Base-by-base conservation (phyloP, 2,888 invertebrate species). In the Anarsia innoxiella region DNA sequence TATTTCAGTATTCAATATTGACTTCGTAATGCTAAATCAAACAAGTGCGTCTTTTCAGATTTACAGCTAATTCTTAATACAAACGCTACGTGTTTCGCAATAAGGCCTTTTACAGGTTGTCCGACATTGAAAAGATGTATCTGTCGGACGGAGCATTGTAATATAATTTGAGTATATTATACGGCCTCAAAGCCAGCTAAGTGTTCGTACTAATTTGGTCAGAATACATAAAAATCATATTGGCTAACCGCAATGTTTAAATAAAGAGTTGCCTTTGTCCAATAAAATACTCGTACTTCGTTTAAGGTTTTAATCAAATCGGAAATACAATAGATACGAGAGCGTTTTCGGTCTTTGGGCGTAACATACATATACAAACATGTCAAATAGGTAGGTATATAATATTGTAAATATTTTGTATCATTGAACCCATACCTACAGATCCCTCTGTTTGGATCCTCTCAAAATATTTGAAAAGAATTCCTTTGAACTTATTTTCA, bases 51-150 rank as follows among this genome's bases (percentile, higher is more conserved):
- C 44, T 53, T 62, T 65, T 67, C 61, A 65, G 62, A 46, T 46
- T 45, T 37, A 48, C 46, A 40, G 31, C 44, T 42, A 60, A 59
- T 68, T 58, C 70, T 73, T 62, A n/a, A 51, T 49, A 45, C 47
- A 60, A 53, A 47, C 41, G 53, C 58, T 58, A 46, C n/a, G 41
- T 12, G 51, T 58, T 59, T 58, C 59, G 64, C 64, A 69, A 71
- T 51, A 65, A 52, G 44, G 46, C 60, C 65, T 60, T 69, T 64
- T 63, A 61, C 46, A 52, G 56, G 40, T 33, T 37, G 42, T 41
- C 45, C 64, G 74, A 54, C 76, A 75, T 78, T 77, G 75, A 64
- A 58, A 41, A n/a, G n/a, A n/a, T 44, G 49, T 44, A 12, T 28
- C 13, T 28, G 28, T 5, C 45, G 36, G 49, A 28, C n/a, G 37